phyloP scores from a whole-genome alignment of 1,140 invertebrate species.

The Pseudomyrmex sp. region DNA sequence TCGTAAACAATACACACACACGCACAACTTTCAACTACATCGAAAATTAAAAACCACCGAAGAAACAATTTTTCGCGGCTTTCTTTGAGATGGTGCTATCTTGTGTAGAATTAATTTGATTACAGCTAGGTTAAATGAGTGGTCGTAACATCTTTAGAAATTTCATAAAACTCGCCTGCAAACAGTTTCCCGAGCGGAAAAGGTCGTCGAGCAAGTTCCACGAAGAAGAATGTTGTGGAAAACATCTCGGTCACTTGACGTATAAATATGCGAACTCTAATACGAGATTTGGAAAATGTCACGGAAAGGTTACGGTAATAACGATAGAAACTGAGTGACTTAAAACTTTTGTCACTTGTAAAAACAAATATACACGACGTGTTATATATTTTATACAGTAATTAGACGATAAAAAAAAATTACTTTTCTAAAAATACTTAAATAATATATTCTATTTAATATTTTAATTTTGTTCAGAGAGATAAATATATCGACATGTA shows the following conservation, averaged over 20 bases:
- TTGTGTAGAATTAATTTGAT: conserved; percentile 43
- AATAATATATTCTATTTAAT: background rate
- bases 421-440: background rate
- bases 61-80: background rate
- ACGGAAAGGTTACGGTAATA: conserved; percentile 31
- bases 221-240: background rate
- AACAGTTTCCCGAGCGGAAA: background rate
- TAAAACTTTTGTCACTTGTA: background rate
- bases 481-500: background rate
- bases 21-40: background rate
- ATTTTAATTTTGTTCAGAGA: background rate
- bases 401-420: background rate
- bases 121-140: background rate
- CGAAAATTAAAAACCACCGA: background rate
- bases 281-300: conserved; percentile 24
- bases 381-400: no score
- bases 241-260: background rate
- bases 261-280: conserved; percentile 42
- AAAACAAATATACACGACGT: background rate
- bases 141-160: conserved; percentile 24
- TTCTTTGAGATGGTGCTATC: background rate
- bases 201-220: conserved; percentile 15
- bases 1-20: background rate
- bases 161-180: conserved; percentile 30
- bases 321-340: background rate